Evolutionary conservation across 37 sponge, comb jelly and placozoan species (phyloP), one percentile per base, ranked within the genome.

Genomic region (Chondrosia reniformis): DNA sequence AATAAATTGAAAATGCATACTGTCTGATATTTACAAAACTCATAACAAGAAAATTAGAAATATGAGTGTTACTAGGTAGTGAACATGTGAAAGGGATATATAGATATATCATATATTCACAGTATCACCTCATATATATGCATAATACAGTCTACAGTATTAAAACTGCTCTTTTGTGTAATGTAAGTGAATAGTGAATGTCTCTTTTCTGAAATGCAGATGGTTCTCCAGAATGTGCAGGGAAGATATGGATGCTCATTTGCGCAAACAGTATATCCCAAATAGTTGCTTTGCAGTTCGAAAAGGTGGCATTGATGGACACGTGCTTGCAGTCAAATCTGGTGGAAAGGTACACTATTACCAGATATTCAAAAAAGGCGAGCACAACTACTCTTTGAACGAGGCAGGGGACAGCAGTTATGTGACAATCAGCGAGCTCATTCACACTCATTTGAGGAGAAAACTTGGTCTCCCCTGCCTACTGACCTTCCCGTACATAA

Each of bases 401-500:
- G 13, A 21, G 10, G 32, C 13, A 3, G 72, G 72, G 15, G 21
- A 8, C n/a, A 41, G 44, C 1, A 69, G 36, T 5, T 69, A 39
- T 34, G 72, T 69, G 44, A 69, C 72, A 41, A 69, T 69, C 72
- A 69, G 72, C 24, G 72, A 69, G 22, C 36, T 69, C 44, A 39
- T 69, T 34, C 39, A 39, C 8, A n/a, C 38, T 41, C 22, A 69
- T 44, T 43, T 44, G n/a, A 4, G n/a, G 43, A 36, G 41, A 39
- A 30, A 4, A 40, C 15, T 69, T 41, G 72, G 72, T 1, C 43
- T 69, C 22, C 44, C 36, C 13, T 3, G 3, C 8, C 72, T 34
- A 25, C 31, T 69, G 72, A 69, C 42, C 24, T 7, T 69, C 2
- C 72, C 72, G 15, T 69, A 40, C 43, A 40, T 69, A 21, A 69